Percentiles rank a stretch among this genome's conserved stretches.
Evolutionary conservation across 2,888 invertebrate genomes (phyloP).

Genomic region (Buathra laborator): DNA sequence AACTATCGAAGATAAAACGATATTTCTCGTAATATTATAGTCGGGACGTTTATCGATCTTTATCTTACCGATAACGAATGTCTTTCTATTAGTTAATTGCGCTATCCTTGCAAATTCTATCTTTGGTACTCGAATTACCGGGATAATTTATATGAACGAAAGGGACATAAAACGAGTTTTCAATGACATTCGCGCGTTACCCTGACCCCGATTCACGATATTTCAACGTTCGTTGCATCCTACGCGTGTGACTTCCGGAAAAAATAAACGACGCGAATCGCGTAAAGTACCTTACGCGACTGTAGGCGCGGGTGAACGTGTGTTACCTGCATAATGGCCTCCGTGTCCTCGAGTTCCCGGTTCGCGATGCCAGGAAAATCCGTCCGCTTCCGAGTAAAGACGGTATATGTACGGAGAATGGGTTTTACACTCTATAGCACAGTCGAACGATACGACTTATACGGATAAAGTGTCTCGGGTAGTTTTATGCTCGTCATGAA

Average conservation of each 20-base stretch:
- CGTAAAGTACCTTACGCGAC: conserved; percentile 33
- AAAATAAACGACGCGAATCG: conserved; percentile 30
- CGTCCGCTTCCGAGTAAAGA: conserved; percentile 58
- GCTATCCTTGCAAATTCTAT: conserved; percentile 6
- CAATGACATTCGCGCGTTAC: conserved; percentile 49
- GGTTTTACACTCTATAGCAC: conserved; percentile 31
- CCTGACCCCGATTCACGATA: conserved; percentile 58
- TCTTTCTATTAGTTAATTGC: conserved; percentile 11
- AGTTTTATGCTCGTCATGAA: conserved; percentile 29
- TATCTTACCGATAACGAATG: background rate
- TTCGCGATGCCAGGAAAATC: conserved; percentile 58
- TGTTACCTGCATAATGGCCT: conserved; percentile 47
- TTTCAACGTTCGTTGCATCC: conserved; percentile 38
- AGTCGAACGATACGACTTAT: background rate
- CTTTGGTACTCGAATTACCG: background rate
- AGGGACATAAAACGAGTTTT: conserved; percentile 15
- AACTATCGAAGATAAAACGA: too few species aligned
- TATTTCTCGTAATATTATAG: background rate
- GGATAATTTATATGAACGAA: background rate
- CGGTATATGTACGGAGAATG: background rate
- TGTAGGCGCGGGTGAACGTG: conserved; percentile 11
- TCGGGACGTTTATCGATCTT: background rate
- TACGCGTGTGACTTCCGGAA: conserved; percentile 47
- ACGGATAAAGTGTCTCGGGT: conserved; percentile 3
- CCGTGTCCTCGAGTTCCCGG: conserved; percentile 57